Conservation (phyloP, 1,140 invertebrate genomes). For the Drosophila parabipectinata region DNA sequence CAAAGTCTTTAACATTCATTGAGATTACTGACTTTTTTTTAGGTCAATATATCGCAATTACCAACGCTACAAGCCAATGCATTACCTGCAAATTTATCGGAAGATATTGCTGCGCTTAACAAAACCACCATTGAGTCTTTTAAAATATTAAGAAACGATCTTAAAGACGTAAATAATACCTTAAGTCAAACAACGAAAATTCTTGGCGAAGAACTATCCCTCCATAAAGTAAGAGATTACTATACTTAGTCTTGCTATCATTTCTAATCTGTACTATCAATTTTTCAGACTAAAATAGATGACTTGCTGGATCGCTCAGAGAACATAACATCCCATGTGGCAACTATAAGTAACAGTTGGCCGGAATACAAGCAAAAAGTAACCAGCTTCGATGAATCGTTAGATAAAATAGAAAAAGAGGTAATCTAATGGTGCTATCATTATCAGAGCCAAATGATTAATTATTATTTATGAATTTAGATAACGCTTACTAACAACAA, state of each 20-base stretch:
- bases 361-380: slow-evolving; percentile 72
- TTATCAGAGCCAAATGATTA: slow-evolving; percentile 1
- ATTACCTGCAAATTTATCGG: slow-evolving; percentile 53
- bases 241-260: background rate
- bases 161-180: slow-evolving; percentile 68
- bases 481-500: slow-evolving; percentile 41
- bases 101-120: slow-evolving; percentile 54
- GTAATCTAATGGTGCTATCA: slow-evolving; percentile 23
- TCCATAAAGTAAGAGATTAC: slow-evolving; percentile 56
- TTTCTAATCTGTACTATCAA: slow-evolving; percentile 3
- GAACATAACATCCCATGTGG: slow-evolving; percentile 76
- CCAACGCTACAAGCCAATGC: slow-evolving; percentile 37
- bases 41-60: slow-evolving; percentile 62
- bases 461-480: slow-evolving; percentile 21
- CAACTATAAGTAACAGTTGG: slow-evolving; percentile 75
- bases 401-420: slow-evolving; percentile 66
- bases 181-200: slow-evolving; percentile 71
- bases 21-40: background rate
- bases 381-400: slow-evolving; percentile 51
- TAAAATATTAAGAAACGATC: slow-evolving; percentile 46
- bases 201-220: slow-evolving; percentile 61
- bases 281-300: slow-evolving; percentile 67
- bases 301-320: slow-evolving; percentile 72
- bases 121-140: slow-evolving; percentile 46
- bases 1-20: background rate